Evolutionary conservation across 2,113 vertebrate species (phyloP), one percentile per base, ranked within the genome.

Genomic region (Strix uralensis): DNA sequence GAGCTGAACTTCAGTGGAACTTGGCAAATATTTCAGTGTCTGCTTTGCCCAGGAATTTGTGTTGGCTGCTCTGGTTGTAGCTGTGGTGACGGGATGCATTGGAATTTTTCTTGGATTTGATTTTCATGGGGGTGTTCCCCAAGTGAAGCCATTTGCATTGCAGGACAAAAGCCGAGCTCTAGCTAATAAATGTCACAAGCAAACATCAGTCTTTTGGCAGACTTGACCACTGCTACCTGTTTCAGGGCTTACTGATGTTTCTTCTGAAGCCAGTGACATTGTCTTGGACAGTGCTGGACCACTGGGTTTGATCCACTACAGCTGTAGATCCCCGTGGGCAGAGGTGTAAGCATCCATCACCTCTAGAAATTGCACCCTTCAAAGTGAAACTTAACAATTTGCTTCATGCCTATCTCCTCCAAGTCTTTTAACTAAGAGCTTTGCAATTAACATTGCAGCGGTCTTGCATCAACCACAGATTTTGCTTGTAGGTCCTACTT

Each of bases 21-120:
- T 91, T 96, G 91, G 94, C 94, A 94, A 94, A 58, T 66, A 61
- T 67, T 86, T 59, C 38, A 54, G 58, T 59, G 58, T 90, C 88
- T 92, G 63, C 67, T 94, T 81, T 96, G 32, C 29, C 49, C 32
- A 47, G 81, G 57, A 81, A 86, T 94, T 91, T 92, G 38, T 84
- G n/a, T 54, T 94, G 92, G 83, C 92, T 94, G 34, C 10, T 86
- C 51, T 93, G 72, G 58, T 66, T 90, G 72, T 84, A 92, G 79
- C 73, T 78, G 79, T 65, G 80, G 69, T 86, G 59, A 92, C 0
- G 0, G 47, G 59, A 47, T 57, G 20, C 52, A 67, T 0, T 72
- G 49, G 46, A 81, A 86, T 73, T 90, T 77, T 71, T 80, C 51
- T 86, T 81, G 79, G 61, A 90, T 84, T 75, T 91, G 23, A 34